Evolutionary conservation across 1,140 invertebrate species (phyloP).

Genomic region (Pararge aegeria): DNA sequence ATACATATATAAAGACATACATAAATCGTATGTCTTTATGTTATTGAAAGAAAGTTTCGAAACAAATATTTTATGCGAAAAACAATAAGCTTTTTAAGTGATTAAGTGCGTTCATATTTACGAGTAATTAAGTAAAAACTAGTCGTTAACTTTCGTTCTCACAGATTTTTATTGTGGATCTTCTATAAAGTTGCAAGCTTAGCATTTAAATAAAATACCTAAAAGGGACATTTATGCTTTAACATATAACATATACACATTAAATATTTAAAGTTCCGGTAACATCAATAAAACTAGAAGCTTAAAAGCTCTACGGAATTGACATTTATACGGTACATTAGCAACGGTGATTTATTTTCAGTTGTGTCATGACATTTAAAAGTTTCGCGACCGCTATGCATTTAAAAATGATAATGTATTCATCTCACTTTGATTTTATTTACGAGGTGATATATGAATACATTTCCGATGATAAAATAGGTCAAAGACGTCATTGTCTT

Average conservation of each 20-base stretch:
- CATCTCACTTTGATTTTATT: not conserved
- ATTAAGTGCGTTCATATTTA: not conserved
- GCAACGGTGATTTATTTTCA: not conserved
- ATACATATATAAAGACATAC: too few species aligned
- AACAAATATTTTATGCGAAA: not conserved
- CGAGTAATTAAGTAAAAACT: too few species aligned
- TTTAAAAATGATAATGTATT: slow-evolving; percentile 6
- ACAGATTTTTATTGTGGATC: not conserved
- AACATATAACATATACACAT: not conserved
- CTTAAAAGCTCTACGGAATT: slow-evolving; percentile 10
- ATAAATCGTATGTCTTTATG: too few species aligned
- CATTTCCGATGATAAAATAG: too few species aligned
- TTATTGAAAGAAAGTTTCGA: not conserved
- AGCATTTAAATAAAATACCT: not conserved
- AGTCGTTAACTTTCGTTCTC: not conserved
- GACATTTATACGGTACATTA: slow-evolving; percentile 1
- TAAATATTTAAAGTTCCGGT: slow-evolving; percentile 7
- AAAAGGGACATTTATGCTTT: slow-evolving; percentile 1
- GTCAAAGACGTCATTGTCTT: too few species aligned
- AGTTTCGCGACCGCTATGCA: slow-evolving; percentile 15
- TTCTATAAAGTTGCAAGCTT: not conserved
- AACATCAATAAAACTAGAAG: slow-evolving; percentile 7
- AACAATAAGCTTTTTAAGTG: not conserved
- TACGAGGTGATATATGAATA: slow-evolving; percentile 1
- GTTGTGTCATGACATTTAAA: slow-evolving; percentile 9